Percentiles rank a stretch among this genome's conserved stretches.
Conservation (phyloP, 2,888 invertebrate genomes). For the Drepana falcataria region DNA sequence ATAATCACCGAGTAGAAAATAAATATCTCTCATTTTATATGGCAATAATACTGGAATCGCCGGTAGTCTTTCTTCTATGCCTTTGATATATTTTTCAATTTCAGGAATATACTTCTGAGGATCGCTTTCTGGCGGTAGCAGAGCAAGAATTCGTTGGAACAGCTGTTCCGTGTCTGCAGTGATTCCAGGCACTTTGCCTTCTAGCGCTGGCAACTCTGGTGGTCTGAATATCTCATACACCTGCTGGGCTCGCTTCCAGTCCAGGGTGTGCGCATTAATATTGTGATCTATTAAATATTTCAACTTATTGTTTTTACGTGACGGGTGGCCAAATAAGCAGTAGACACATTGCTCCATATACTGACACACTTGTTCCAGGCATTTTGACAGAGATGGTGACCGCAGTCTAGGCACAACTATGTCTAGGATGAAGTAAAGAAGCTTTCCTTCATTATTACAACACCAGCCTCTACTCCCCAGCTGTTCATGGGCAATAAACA, state of each 20-base stretch:
- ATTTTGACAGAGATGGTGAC: slow-evolving; percentile 81
- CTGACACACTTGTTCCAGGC: slow-evolving; percentile 84
- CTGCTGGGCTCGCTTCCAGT: slow-evolving; percentile 86
- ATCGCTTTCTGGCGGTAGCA: slow-evolving; percentile 84
- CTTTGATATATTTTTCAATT: slow-evolving; percentile 83
- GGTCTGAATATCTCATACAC: slow-evolving; percentile 91
- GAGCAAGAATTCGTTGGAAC: slow-evolving; percentile 82
- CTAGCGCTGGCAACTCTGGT: slow-evolving; percentile 87
- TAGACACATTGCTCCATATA: slow-evolving; percentile 90
- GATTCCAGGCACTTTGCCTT: slow-evolving; percentile 86
- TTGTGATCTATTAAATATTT: slow-evolving; percentile 87
- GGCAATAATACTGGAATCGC: slow-evolving; percentile 73
- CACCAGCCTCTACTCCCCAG: slow-evolving; percentile 89
- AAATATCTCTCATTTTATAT: slow-evolving; percentile 84
- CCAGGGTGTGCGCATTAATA: slow-evolving; percentile 82
- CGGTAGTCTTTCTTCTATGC: slow-evolving; percentile 76
- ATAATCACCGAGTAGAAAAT: slow-evolving; percentile 94
- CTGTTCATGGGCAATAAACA: slow-evolving; percentile 91
- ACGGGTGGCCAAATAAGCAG: slow-evolving; percentile 91
- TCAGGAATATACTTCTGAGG: slow-evolving; percentile 81
- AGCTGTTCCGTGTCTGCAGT: slow-evolving; percentile 88
- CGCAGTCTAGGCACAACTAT: slow-evolving; percentile 84
- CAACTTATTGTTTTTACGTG: slow-evolving; percentile 78
- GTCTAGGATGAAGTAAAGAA: slow-evolving; percentile 88
- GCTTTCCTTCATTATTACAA: slow-evolving; percentile 85